Base-by-base conservation (phyloP, 2,113 vertebrate species). In the Numida meleagris region DNA sequence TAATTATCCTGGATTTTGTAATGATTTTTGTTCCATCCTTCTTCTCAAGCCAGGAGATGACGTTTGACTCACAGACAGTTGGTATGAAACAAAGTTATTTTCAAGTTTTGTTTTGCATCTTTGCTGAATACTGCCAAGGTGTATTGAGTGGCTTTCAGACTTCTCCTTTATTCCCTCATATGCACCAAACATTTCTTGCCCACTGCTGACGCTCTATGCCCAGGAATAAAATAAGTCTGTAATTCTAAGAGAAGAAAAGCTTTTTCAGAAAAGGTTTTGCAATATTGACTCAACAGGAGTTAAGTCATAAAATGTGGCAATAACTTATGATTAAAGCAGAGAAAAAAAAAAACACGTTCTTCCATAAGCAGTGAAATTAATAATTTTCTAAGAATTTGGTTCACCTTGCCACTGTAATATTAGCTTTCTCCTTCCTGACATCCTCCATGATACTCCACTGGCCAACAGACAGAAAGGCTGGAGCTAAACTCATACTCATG, bases 161-260 rank as follows among this genome's bases (percentile, higher is more conserved):
- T 61, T 81, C 51, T 45, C 14, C 62, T 15, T 55, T 85, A 85
- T 36, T 46, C 9, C 5, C 67, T 80, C 17, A 59, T 33, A 25
- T 80, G n/a, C 70, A 90, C 33, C 24, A 77, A 53, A 82, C 5
- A 40, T n/a, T 89, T 81, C 27, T 85, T 89, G 78, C 48, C 46
- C 71, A 76, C n/a, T 55, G 36, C 71, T 86, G 82, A 93, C 29
- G 59, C 36, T 73, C n/a, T 48, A 18, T 78, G 63, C 23, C 58
- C 70, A 79, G 79, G 71, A 89, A 85, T 74, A 65, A 4, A 86
- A 36, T 27, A 68, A 93, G 53, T 27, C 59, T 55, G 23, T 87
- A 87, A 70, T 58, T 91, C 65, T 91, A 21, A 70, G 63, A 92
- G 63, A 90, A 95, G 46, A 92, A 95, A 93, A 91, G 55, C 36